phyloP scores from a whole-genome alignment of 2,113 vertebrate species.

The Helogale parvula region DNA sequence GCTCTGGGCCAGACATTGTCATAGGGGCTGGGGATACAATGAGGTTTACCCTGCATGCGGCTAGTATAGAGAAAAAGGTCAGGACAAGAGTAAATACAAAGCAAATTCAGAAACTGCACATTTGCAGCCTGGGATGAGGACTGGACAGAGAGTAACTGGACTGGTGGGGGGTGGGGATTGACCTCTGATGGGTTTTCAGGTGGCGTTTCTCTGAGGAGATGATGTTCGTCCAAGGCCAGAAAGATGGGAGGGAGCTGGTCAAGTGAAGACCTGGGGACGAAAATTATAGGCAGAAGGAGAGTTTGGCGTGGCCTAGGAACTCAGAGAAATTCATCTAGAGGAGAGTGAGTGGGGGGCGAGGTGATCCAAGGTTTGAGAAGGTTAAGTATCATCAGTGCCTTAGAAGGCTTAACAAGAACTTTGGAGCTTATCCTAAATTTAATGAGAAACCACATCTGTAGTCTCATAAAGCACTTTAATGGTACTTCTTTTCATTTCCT shows the following conservation, averaged over 20 bases:
- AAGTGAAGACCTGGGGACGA: neutral
- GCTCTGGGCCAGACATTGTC: neutral
- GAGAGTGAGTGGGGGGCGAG: neutral
- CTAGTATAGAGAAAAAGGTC: neutral
- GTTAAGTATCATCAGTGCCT: neutral
- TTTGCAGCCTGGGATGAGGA: neutral
- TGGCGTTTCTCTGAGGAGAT: neutral
- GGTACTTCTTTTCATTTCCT: neutral
- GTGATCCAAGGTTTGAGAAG: neutral
- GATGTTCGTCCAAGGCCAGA: neutral
- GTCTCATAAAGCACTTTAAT: neutral
- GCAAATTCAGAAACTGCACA: rapidly evolving
- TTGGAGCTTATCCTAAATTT: neutral
- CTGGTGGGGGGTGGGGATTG: too few species aligned
- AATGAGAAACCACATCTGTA: neutral
- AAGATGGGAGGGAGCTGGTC: neutral
- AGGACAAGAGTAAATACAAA: neutral
- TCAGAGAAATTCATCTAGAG: neutral
- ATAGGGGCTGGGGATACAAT: neutral
- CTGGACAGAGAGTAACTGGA: neutral
- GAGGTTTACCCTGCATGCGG: neutral
- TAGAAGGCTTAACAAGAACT: neutral
- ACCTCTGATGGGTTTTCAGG: neutral
- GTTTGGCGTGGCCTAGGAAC: neutral
- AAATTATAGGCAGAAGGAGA: neutral